A percentile compares a stretch with the other conserved stretches of the same genome.
Evolutionary conservation across 2,113 vertebrate genomes (phyloP).

Genomic region (Strix uralensis): DNA sequence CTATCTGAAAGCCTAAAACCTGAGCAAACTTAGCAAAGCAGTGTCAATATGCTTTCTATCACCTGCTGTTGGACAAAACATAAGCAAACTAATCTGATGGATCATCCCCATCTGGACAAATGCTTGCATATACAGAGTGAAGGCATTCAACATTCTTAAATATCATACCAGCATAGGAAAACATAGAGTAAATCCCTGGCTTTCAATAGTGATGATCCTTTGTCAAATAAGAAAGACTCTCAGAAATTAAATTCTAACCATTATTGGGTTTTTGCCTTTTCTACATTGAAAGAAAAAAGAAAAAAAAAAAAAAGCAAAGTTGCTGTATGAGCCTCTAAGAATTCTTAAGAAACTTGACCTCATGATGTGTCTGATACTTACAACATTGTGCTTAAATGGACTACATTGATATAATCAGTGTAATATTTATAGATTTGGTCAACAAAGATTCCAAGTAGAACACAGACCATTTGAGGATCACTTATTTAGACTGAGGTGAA

Average conservation of each 20-base stretch:
- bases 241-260: neutral
- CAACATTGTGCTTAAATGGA: slow-evolving; percentile 20
- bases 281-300: slow-evolving; percentile 35
- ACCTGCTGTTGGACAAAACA: neutral
- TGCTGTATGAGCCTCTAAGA: slow-evolving; percentile 51
- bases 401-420: slow-evolving; percentile 4
- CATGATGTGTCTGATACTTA: slow-evolving; percentile 24
- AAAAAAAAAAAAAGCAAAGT: neutral
- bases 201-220: neutral
- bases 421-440: slow-evolving; percentile 51
- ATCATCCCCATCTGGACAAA: neutral
- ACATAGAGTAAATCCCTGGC: neutral
- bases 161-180: neutral
- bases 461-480: neutral
- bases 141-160: neutral
- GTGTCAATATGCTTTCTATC: neutral
- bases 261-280: neutral
- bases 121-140: neutral
- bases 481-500: neutral
- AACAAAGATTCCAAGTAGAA: slow-evolving; percentile 18
- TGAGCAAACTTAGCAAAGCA: neutral
- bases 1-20: neutral
- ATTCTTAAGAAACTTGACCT: slow-evolving; percentile 21
- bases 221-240: neutral
- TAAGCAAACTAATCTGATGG: neutral